Percentiles rank a stretch among this genome's conserved stretches.
Conservation (phyloP, 1,140 invertebrate genomes). For the Limonius californicus region DNA sequence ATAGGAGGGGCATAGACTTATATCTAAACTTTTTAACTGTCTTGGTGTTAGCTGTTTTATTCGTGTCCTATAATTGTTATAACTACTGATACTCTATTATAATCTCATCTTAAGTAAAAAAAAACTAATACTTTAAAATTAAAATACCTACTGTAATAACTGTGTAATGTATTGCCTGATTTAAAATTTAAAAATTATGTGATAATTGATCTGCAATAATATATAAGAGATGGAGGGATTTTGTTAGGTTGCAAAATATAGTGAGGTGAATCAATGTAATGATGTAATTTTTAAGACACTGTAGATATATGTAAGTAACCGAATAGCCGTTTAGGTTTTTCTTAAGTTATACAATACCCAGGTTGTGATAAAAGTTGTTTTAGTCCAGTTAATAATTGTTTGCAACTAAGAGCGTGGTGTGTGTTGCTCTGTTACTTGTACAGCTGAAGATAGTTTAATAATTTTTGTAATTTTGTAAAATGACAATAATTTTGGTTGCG, state of each 20-base stretch:
- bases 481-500: constrained; percentile 9
- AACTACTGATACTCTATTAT: constrained; percentile 27
- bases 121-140: background rate
- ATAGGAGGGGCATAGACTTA: constrained; percentile 45
- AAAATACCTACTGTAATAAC: background rate
- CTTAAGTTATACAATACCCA: background rate
- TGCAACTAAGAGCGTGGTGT: too few species aligned
- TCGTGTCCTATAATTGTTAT: constrained; percentile 31
- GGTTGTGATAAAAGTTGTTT: constrained; percentile 9
- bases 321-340: too few species aligned
- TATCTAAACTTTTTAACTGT: background rate
- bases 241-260: background rate
- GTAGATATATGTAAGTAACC: too few species aligned
- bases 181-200: constrained; percentile 12
- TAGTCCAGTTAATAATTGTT: background rate
- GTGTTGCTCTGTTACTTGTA: too few species aligned
- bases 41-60: constrained; percentile 11
- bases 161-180: constrained; percentile 8
- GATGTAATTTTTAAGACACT: too few species aligned
- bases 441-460: background rate
- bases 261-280: background rate
- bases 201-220: constrained; percentile 18
- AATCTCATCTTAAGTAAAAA: background rate
- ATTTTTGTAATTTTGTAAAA: constrained; percentile 9
- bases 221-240: background rate